Conservation (phyloP, 1,140 invertebrate species). For the Bombus vancouverensis region DNA sequence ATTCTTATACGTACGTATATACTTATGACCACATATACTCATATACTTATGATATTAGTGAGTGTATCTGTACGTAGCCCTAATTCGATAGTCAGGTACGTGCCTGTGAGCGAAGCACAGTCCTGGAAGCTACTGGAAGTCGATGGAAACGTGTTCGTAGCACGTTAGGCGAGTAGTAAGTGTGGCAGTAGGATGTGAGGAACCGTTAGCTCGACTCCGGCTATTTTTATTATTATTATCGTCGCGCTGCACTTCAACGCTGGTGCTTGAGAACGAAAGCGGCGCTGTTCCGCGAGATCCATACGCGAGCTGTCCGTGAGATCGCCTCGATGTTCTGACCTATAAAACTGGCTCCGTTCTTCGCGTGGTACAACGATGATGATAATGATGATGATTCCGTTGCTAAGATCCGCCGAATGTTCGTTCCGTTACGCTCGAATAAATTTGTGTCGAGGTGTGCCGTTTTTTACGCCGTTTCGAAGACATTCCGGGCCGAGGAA, state of each 20-base stretch:
- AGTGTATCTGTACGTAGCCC: too few species aligned
- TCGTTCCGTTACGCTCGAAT: constrained; percentile 5
- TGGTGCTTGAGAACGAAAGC: constrained; percentile 53
- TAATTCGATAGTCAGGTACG: background rate
- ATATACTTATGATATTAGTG: too few species aligned
- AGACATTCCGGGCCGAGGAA: background rate
- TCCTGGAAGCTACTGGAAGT: background rate
- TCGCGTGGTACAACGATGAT: background rate
- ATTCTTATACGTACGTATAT: too few species aligned
- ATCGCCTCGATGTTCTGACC: constrained; percentile 22
- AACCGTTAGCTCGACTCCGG: constrained; percentile 75
- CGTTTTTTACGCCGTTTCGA: background rate
- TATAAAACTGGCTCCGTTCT: constrained; percentile 36
- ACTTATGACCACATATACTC: too few species aligned
- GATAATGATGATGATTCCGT: background rate
- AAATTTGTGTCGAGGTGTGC: constrained; percentile 25
- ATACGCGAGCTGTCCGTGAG: background rate
- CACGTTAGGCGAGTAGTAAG: constrained; percentile 67
- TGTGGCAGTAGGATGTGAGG: constrained; percentile 80
- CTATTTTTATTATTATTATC: constrained; percentile 76
- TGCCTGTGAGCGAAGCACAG: background rate
- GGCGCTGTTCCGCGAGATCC: background rate
- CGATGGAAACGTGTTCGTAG: constrained; percentile 49
- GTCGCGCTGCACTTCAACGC: constrained; percentile 63
- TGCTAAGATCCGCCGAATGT: background rate